Evolutionary conservation across 92 coral and sea anemone species (phyloP).

Genomic region (Muricea muricata): DNA sequence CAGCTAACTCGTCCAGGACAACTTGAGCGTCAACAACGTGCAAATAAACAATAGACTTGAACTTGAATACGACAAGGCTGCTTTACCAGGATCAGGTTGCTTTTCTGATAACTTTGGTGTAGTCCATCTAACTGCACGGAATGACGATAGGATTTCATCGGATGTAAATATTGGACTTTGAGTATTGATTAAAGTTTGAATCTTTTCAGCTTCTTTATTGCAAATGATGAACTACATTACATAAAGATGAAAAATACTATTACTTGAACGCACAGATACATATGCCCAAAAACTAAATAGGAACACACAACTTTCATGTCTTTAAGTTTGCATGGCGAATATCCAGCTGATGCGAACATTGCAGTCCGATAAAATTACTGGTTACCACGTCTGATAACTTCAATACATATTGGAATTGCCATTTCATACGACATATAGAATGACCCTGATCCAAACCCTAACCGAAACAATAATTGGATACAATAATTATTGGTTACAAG

Average conservation of each 20-base stretch:
- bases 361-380: too few relatives aligned
- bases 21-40: neutral
- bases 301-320: too few relatives aligned
- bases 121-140: conserved; percentile 40
- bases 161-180: conserved; percentile 89
- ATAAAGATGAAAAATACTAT: neutral
- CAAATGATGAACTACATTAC: conserved; percentile 84
- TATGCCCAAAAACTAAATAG: too few relatives aligned
- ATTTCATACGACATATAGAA: too few relatives aligned
- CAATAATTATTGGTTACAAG: too few relatives aligned
- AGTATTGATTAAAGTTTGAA: conserved; percentile 86
- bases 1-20: conserved; percentile 6
- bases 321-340: too few relatives aligned
- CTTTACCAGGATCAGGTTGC: neutral
- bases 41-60: neutral
- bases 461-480: too few relatives aligned
- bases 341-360: too few relatives aligned
- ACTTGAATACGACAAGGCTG: neutral
- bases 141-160: conserved; percentile 82
- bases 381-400: too few relatives aligned
- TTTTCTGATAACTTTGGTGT: neutral
- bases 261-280: neutral
- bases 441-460: too few relatives aligned
- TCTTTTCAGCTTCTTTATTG: conserved; percentile 90
- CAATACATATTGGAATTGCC: too few relatives aligned